Percentiles rank a stretch among this genome's conserved stretches.
Evolutionary conservation across 2,113 vertebrate species (phyloP).

Genomic region (Rhynchomys soricoides): DNA sequence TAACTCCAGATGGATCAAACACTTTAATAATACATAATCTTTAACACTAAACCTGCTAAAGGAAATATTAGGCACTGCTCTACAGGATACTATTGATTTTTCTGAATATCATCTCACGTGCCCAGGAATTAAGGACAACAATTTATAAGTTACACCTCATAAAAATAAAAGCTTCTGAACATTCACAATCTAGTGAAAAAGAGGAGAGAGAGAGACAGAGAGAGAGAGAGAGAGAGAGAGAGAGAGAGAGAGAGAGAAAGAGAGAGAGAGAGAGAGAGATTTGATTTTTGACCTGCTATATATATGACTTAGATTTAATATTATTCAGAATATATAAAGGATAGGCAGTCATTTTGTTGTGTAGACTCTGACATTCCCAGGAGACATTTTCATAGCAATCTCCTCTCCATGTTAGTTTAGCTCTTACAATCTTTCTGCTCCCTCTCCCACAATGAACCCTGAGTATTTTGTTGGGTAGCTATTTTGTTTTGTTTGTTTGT

Average conservation of each 20-base stretch:
- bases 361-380: not conserved
- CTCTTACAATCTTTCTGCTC: not conserved
- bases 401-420: not conserved
- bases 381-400: not conserved
- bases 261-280: no score
- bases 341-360: not conserved
- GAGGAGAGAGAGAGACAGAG: not conserved
- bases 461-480: not conserved
- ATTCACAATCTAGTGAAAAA: not conserved
- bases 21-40: not conserved
- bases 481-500: no score
- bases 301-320: not conserved
- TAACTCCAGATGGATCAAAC: not conserved
- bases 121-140: not conserved
- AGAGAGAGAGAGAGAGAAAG: no score
- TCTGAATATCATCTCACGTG: not conserved
- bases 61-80: not conserved
- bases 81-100: not conserved
- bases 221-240: no score
- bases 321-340: not conserved
- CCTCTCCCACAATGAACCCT: not conserved
- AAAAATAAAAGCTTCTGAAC: not conserved
- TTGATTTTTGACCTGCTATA: not conserved
- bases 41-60: not conserved
- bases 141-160: not conserved